phyloP scores from a whole-genome alignment of 2,113 vertebrate species.

The Apus apus region DNA sequence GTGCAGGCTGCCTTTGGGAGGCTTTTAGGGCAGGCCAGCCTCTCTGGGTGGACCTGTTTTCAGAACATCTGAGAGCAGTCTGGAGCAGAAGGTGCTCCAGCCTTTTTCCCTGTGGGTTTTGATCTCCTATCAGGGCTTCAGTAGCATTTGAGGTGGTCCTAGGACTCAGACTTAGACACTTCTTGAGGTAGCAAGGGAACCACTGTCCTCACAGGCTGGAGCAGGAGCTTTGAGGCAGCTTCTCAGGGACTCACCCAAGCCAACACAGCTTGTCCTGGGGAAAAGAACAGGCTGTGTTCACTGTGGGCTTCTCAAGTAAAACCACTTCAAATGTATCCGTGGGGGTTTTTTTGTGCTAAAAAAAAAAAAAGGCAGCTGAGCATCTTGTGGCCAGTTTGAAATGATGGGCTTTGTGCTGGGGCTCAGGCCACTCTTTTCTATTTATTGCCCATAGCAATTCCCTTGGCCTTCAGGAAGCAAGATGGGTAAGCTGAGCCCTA shows the following conservation, averaged over 20 bases:
- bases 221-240: not conserved
- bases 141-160: not conserved
- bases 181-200: not conserved
- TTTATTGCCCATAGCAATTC: constrained; percentile 45
- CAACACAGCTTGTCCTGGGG: not conserved
- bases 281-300: not conserved
- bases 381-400: not conserved
- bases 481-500: not conserved
- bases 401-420: not conserved
- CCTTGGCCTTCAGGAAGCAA: not conserved
- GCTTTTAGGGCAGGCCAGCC: not conserved
- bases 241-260: not conserved
- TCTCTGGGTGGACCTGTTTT: not conserved
- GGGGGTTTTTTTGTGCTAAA: not conserved
- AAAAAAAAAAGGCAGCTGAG: not conserved
- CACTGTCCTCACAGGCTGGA: not conserved
- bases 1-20: not conserved
- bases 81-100: not conserved
- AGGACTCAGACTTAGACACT: not conserved
- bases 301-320: not conserved
- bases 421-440: not conserved
- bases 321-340: not conserved
- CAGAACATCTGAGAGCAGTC: not conserved
- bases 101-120: not conserved
- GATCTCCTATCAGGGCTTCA: not conserved